Percentiles rank a stretch among this genome's conserved stretches.
phyloP scores from a whole-genome alignment of 2,888 invertebrate species.

The Drosophila maculinotata region DNA sequence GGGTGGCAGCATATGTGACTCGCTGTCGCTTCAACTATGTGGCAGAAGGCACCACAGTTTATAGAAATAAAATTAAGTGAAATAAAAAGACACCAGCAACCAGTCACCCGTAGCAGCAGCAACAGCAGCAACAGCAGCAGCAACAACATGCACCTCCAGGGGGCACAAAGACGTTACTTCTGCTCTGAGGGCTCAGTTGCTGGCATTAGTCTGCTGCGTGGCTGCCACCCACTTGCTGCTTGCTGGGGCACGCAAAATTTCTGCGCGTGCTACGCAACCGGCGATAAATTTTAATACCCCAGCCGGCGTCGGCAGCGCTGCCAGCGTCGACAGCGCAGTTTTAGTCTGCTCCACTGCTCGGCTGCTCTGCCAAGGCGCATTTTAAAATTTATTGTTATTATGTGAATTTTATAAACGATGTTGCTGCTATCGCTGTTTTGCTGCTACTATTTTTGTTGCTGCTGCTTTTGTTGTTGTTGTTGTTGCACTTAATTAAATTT shows the following conservation, averaged over 20 bases:
- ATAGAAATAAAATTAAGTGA: constrained; percentile 61
- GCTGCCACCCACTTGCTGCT: not conserved
- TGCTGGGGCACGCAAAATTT: constrained; percentile 54
- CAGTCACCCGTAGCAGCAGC: too few relatives aligned
- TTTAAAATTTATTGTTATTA: constrained; percentile 81
- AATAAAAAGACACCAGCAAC: constrained; percentile 35
- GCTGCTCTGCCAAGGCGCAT: constrained; percentile 58
- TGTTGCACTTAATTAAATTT: constrained; percentile 80
- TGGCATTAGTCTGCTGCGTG: constrained; percentile 28
- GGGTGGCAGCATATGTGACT: constrained; percentile 57
- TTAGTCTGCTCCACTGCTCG: constrained; percentile 10
- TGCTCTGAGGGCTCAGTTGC: constrained; percentile 6
- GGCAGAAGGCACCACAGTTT: constrained; percentile 33
- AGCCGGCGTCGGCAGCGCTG: constrained; percentile 20
- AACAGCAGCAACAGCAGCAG: constrained; percentile 7
- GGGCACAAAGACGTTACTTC: constrained; percentile 20
- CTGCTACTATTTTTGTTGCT: constrained; percentile 38
- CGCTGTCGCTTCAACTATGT: constrained; percentile 2
- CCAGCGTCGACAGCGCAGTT: not conserved
- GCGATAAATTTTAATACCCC: constrained; percentile 81
- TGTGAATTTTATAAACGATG: constrained; percentile 81
- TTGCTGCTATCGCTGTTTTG: constrained; percentile 37
- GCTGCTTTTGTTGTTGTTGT: constrained; percentile 48
- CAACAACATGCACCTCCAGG: constrained; percentile 12
- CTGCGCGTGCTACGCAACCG: constrained; percentile 75